phyloP scores from a whole-genome alignment of 2,113 vertebrate genomes.

The Equus quagga region DNA sequence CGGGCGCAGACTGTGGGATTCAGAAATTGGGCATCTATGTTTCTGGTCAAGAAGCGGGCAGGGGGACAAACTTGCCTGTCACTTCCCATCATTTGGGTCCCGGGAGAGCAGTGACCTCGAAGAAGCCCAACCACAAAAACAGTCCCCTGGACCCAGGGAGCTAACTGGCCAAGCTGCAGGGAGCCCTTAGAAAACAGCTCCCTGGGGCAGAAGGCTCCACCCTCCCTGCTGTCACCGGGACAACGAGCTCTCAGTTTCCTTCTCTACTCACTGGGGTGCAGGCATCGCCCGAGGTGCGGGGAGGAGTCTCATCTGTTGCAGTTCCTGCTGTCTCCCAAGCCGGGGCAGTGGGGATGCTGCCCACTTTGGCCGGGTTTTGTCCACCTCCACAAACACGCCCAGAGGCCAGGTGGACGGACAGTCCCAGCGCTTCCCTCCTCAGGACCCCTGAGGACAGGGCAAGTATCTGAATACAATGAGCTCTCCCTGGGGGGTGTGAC shows the following conservation, averaged over 20 bases:
- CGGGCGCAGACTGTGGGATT: background rate
- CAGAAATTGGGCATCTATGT: background rate
- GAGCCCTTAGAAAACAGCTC: too few relatives aligned
- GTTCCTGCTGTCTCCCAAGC: background rate
- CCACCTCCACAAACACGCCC: background rate
- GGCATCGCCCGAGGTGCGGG: accelerated
- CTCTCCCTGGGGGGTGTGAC: background rate
- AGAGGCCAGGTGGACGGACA: accelerated
- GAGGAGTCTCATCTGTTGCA: background rate
- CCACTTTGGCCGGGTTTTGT: background rate
- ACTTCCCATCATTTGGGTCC: background rate
- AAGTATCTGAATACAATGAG: background rate
- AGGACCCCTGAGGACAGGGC: background rate
- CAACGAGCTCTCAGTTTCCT: background rate
- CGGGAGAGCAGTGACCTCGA: background rate
- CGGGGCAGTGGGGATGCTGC: background rate
- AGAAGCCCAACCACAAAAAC: background rate
- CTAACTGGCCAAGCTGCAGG: background rate
- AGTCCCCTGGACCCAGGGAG: background rate
- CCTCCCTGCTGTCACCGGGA: background rate
- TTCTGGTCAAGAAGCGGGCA: background rate
- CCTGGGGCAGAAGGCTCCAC: background rate
- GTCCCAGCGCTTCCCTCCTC: background rate
- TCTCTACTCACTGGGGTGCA: background rate
- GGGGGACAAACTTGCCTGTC: background rate